Percentiles rank a stretch among this genome's conserved stretches.
phyloP scores from a whole-genome alignment of 2,113 vertebrate species.

The Casuarius casuarius region DNA sequence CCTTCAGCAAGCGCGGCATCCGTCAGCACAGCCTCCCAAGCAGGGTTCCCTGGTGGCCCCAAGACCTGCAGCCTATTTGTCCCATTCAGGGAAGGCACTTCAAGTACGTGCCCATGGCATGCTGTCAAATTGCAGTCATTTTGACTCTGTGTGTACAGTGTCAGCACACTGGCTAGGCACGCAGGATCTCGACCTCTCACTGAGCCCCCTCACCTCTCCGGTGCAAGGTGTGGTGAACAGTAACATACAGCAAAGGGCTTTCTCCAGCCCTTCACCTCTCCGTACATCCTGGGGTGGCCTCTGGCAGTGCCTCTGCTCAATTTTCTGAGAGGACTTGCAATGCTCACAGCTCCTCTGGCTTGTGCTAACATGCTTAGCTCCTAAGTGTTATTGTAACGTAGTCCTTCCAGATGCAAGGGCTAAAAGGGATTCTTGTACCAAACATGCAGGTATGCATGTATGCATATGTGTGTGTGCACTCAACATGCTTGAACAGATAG shows the following conservation, averaged over 20 bases:
- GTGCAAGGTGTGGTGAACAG: background rate
- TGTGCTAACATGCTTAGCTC: background rate
- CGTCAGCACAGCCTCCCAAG: no score
- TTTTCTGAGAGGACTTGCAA: background rate
- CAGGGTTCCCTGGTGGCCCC: no score
- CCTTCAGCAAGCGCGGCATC: no score
- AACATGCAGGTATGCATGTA: no score
- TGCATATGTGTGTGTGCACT: background rate
- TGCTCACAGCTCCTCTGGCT: background rate
- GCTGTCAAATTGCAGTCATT: background rate
- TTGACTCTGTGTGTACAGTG: background rate
- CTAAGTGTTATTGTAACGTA: background rate
- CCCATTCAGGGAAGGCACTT: accelerated
- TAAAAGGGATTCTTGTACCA: background rate
- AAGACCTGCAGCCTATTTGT: background rate
- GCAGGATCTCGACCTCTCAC: background rate
- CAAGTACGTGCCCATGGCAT: background rate
- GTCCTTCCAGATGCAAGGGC: background rate
- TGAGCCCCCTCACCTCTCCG: background rate
- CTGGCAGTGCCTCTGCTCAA: background rate
- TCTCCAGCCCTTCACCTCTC: background rate
- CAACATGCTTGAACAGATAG: background rate
- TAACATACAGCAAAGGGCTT: accelerated
- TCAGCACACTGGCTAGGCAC: background rate
- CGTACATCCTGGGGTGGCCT: accelerated